Evolutionary conservation across 2,888 invertebrate species (phyloP).

Genomic region (Rhogogaster chlorosoma): DNA sequence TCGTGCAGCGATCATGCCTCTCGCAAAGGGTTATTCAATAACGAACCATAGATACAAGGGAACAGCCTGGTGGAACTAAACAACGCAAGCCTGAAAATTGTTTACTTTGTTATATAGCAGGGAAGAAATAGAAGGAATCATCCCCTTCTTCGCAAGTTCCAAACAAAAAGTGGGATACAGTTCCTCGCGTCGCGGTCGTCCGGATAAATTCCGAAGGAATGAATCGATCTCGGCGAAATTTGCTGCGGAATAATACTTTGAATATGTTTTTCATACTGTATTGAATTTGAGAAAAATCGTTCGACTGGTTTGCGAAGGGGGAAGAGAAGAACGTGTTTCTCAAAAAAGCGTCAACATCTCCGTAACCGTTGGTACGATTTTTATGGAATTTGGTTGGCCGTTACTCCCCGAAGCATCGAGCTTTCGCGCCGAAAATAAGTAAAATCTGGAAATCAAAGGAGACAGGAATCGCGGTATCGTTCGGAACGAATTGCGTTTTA

Average conservation of each 20-base stretch:
- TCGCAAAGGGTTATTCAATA: constrained; percentile 35
- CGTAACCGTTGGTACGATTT: background rate
- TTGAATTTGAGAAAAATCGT: background rate
- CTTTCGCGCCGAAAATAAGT: background rate
- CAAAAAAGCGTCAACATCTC: background rate
- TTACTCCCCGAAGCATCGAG: background rate
- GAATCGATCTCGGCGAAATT: background rate
- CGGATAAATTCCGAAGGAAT: background rate
- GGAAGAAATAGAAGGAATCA: background rate
- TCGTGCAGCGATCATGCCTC: background rate
- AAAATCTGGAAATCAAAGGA: background rate
- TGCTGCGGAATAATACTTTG: background rate
- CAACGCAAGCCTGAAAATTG: constrained; percentile 1
- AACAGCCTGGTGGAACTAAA: background rate
- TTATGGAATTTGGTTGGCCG: background rate
- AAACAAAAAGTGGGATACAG: background rate
- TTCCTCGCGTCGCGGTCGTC: too few relatives aligned
- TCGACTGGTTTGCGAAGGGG: background rate
- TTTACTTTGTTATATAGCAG: background rate
- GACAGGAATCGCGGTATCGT: background rate
- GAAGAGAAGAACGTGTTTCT: background rate
- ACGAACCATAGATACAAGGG: background rate
- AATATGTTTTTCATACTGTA: background rate
- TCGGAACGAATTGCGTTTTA: background rate
- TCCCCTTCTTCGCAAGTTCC: background rate